A percentile compares a stretch with the other conserved stretches of the same genome.
These are phyloP conservation scores for Hybognathus amarus DNA, from an alignment of 2,797 vertebrate genomes.

Conservation along the genomic window DNA sequence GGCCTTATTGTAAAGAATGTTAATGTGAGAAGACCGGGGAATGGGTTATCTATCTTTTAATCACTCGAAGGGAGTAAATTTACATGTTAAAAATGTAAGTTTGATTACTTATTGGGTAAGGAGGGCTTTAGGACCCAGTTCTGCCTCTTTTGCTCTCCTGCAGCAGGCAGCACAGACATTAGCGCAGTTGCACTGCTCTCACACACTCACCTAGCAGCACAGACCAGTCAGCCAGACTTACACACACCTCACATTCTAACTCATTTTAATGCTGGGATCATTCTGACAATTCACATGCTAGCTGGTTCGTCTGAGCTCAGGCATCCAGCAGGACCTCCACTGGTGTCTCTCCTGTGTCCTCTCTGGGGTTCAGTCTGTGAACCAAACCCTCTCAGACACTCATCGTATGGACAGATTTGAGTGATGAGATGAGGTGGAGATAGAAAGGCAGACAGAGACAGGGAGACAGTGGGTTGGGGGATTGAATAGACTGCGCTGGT, in stretches of 20 bases:
- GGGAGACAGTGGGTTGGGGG: constrained; percentile 14
- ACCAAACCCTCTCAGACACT: constrained; percentile 44
- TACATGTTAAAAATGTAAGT: background rate
- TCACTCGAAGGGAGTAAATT: background rate
- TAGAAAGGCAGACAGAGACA: constrained; percentile 43
- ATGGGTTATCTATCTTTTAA: background rate
- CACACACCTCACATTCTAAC: constrained; percentile 22
- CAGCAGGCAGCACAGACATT: constrained; percentile 83
- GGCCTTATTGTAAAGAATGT: background rate
- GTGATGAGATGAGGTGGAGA: constrained; percentile 45
- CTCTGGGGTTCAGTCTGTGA: constrained; percentile 38
- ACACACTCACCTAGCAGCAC: constrained; percentile 69
- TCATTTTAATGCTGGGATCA: constrained; percentile 11
- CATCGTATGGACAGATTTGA: constrained; percentile 51
- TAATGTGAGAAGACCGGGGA: background rate
- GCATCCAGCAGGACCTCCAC: constrained; percentile 15
- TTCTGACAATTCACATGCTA: constrained; percentile 33
- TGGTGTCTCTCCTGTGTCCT: constrained; percentile 19
- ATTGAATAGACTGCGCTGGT: constrained; percentile 30
- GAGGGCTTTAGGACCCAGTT: constrained; percentile 90
- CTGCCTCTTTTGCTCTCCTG: constrained; percentile 70
- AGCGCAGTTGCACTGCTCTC: constrained; percentile 81
- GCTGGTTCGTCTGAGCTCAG: constrained; percentile 12
- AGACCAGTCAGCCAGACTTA: constrained; percentile 44
- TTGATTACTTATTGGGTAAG: constrained; percentile 36